phyloP scores from a whole-genome alignment of 1,140 invertebrate species.

The Microplitis demolitor region DNA sequence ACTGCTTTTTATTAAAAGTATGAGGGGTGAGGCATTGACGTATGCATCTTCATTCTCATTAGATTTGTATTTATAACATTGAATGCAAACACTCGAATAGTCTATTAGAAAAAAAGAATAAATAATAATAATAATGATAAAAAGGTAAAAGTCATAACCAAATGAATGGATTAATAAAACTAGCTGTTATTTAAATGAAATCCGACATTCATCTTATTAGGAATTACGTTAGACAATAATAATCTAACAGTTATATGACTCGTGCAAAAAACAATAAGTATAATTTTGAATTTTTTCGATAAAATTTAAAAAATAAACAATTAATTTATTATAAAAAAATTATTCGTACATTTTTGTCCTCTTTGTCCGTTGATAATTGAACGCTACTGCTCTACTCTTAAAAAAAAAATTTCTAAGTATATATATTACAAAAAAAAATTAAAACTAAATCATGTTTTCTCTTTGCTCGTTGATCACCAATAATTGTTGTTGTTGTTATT shows the following conservation, averaged over 20 bases:
- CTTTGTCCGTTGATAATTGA: conserved; percentile 16
- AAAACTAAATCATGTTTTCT: neutral
- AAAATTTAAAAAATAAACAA: conserved; percentile 12
- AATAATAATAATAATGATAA: neutral
- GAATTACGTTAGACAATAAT: conserved; percentile 21
- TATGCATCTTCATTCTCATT: neutral
- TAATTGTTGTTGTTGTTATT: conserved; percentile 33
- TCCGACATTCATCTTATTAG: neutral
- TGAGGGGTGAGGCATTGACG: neutral
- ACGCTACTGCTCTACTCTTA: neutral
- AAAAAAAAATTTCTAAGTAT: neutral
- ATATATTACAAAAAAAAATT: conserved; percentile 19
- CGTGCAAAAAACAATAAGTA: conserved; percentile 18
- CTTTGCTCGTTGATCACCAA: conserved; percentile 27
- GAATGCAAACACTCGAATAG: too few relatives aligned
- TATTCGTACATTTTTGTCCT: conserved; percentile 13
- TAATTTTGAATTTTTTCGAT: neutral
- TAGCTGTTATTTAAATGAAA: conserved; percentile 4
- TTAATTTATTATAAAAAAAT: neutral
- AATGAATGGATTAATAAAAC: neutral
- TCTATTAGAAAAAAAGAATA: neutral
- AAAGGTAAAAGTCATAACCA: neutral
- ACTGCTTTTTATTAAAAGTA: neutral
- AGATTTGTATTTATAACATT: neutral
- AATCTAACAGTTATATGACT: conserved; percentile 2